Conservation (phyloP, 2,113 vertebrate species). For the Furnarius figulus region DNA sequence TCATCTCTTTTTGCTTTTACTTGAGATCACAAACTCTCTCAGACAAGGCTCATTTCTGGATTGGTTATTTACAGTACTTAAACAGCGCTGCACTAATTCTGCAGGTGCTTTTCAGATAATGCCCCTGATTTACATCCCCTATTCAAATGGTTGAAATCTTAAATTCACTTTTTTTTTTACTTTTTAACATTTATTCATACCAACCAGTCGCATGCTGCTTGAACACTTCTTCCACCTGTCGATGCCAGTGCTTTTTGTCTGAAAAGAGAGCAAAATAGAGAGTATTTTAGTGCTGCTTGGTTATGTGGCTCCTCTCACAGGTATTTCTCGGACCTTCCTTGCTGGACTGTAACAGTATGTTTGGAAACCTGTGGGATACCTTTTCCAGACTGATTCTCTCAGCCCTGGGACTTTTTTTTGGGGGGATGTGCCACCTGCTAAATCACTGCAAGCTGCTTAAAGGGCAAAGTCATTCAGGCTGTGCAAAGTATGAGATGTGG, state of each 20-base stretch:
- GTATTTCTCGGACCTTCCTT: background rate
- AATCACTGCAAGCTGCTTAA: background rate
- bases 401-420: background rate
- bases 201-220: conserved; percentile 98
- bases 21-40: background rate
- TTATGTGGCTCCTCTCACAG: background rate
- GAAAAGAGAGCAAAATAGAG: conserved; percentile 26
- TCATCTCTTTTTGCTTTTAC: background rate
- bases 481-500: accelerated
- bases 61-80: background rate
- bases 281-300: conserved; percentile 29
- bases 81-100: background rate
- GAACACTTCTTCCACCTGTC: conserved; percentile 94
- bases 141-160: background rate
- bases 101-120: background rate
- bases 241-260: conserved; percentile 96
- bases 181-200: conserved; percentile 67
- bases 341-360: background rate
- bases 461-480: background rate
- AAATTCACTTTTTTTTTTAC: background rate
- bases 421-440: background rate
- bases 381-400: background rate
- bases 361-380: background rate
- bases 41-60: background rate
- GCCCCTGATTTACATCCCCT: background rate